Conservation (phyloP, 2,888 invertebrate genomes). For the Drosophila recens region DNA sequence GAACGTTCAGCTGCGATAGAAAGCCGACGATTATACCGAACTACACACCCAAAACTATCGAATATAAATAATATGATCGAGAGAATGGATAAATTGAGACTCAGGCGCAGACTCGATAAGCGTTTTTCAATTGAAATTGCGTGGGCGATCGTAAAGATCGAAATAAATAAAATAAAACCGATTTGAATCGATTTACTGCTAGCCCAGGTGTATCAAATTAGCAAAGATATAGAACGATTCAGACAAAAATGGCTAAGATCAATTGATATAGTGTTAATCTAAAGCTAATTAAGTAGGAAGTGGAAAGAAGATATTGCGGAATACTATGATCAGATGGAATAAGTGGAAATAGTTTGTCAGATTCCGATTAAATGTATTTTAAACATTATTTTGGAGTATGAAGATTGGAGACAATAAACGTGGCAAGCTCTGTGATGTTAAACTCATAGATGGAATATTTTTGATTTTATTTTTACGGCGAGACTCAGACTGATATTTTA, state of each 20-base stretch:
- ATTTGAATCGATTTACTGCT: constrained; percentile 15
- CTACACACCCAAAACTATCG: constrained; percentile 12
- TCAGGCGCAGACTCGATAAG: constrained; percentile 3
- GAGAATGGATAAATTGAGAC: constrained; percentile 9
- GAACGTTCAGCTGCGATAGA: constrained; percentile 31
- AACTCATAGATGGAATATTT: too few species aligned
- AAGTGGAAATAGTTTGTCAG: background rate
- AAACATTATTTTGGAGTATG: background rate
- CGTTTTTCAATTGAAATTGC: constrained; percentile 18
- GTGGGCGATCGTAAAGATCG: constrained; percentile 37
- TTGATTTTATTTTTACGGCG: too few species aligned
- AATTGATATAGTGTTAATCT: background rate
- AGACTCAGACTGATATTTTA: too few species aligned
- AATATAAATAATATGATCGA: constrained; percentile 12
- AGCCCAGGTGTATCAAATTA: background rate
- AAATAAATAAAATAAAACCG: constrained; percentile 1
- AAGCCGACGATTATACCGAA: constrained; percentile 23
- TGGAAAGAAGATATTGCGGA: background rate
- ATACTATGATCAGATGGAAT: background rate
- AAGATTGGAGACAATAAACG: background rate
- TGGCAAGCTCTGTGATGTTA: too few species aligned
- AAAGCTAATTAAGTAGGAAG: background rate
- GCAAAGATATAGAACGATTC: background rate
- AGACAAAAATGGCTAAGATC: background rate
- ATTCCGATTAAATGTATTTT: too few species aligned